phyloP scores from a whole-genome alignment of 2,113 vertebrate genomes.

The Gymnobelideus leadbeateri region DNA sequence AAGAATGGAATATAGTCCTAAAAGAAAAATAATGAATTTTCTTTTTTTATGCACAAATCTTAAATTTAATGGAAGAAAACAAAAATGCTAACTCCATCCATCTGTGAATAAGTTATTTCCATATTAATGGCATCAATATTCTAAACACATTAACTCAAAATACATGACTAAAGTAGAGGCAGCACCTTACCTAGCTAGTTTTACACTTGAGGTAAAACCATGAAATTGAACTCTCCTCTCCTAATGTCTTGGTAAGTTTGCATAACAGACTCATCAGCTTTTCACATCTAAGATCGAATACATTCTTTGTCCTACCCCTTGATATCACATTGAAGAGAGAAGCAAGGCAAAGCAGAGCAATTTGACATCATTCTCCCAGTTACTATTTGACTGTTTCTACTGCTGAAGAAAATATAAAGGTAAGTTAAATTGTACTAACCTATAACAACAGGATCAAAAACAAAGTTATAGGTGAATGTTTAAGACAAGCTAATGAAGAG shows the following conservation, averaged over 20 bases:
- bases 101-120: neutral
- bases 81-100: neutral
- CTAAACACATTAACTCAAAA: no score
- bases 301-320: neutral
- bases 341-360: neutral
- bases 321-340: neutral
- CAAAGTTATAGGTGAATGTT: conserved; percentile 34
- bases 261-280: neutral
- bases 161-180: neutral
- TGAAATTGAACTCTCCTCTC: neutral
- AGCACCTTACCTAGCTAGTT: neutral
- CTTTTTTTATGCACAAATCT: neutral
- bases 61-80: neutral
- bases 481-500: conserved; percentile 37
- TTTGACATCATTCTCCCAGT: neutral
- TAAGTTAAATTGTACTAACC: neutral
- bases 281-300: neutral
- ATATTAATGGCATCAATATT: accelerated
- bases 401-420: neutral
- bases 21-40: no score
- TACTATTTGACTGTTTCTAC: no score
- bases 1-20: no score
- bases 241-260: neutral
- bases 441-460: conserved; percentile 19
- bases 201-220: neutral